These are phyloP conservation scores for Erebia epiphron DNA, from an alignment of 2,888 invertebrate species.

Conservation along the genomic window DNA sequence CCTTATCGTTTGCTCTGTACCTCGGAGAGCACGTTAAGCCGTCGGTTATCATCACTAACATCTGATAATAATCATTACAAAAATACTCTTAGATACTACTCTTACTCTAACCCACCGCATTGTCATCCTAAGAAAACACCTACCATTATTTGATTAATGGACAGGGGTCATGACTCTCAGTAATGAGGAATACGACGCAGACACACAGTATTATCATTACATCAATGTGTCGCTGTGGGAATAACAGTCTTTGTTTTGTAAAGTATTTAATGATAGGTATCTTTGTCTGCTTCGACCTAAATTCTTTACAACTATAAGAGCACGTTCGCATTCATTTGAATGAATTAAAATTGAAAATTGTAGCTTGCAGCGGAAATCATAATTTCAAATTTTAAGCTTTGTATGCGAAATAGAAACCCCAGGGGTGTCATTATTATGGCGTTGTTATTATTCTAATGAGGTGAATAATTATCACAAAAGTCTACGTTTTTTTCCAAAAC, in stretches of 20 bases:
- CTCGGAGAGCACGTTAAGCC: too few relatives aligned
- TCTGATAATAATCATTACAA: too few relatives aligned
- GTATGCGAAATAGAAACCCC: conserved; percentile 32
- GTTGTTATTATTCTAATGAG: conserved; percentile 26
- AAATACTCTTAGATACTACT: too few relatives aligned
- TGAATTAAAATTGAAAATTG: conserved; percentile 40
- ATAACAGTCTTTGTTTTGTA: conserved; percentile 6
- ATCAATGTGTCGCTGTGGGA: background rate
- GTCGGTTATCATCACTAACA: too few relatives aligned
- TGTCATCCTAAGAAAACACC: too few relatives aligned
- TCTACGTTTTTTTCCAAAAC: conserved; percentile 4
- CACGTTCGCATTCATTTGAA: conserved; percentile 41
- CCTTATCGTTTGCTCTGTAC: too few relatives aligned
- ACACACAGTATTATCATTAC: background rate
- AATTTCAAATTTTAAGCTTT: conserved; percentile 41
- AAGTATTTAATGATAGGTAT: conserved; percentile 11
- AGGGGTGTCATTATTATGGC: conserved; percentile 23
- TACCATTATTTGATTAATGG: too few relatives aligned
- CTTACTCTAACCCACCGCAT: too few relatives aligned
- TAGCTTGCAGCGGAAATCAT: conserved; percentile 40
- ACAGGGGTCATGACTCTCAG: too few relatives aligned
- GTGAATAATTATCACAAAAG: conserved; percentile 15
- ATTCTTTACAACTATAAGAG: conserved; percentile 34
- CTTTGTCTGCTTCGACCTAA: conserved; percentile 19
- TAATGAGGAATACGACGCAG: too few relatives aligned